Conservation (phyloP, 1,140 invertebrate species). For the Mya arenaria region DNA sequence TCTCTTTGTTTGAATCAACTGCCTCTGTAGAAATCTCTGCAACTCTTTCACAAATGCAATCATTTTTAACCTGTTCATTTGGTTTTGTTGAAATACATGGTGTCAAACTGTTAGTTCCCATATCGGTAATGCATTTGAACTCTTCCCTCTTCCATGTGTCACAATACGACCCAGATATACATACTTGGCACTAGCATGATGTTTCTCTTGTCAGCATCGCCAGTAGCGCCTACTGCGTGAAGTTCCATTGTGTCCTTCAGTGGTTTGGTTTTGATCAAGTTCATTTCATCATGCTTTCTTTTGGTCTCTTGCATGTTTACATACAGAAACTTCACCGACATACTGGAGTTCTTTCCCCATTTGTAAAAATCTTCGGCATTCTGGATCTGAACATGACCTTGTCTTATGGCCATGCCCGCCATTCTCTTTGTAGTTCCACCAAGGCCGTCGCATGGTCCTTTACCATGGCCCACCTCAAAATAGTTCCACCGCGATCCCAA, state of each 20-base stretch:
- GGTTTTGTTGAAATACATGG: too few species aligned
- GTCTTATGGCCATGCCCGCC: slow-evolving; percentile 35
- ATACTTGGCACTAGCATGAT: slow-evolving; percentile 41
- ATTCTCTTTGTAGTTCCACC: slow-evolving; percentile 39
- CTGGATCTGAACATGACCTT: slow-evolving; percentile 30
- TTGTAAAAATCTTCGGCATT: slow-evolving; percentile 40
- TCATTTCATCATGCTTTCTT: not conserved
- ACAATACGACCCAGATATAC: slow-evolving; percentile 36
- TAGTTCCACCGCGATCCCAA: slow-evolving; percentile 39
- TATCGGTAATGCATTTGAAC: too few species aligned
- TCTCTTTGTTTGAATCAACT: too few species aligned
- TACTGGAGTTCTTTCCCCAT: slow-evolving; percentile 2
- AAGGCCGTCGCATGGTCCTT: slow-evolving; percentile 51
- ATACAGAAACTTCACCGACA: slow-evolving; percentile 24
- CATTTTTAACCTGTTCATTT: too few species aligned
- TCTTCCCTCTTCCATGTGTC: too few species aligned
- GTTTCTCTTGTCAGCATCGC: not conserved
- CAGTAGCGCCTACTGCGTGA: slow-evolving; percentile 24
- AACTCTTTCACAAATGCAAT: too few species aligned
- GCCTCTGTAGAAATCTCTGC: too few species aligned
- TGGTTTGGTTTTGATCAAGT: not conserved
- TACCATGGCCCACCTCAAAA: slow-evolving; percentile 57
- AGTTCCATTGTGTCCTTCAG: slow-evolving; percentile 48
- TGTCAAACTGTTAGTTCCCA: too few species aligned
- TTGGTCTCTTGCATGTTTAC: not conserved